Percentiles rank a stretch among this genome's conserved stretches.
Conservation (phyloP, 2,797 vertebrate genomes). For the Anisognathus igniventris region DNA sequence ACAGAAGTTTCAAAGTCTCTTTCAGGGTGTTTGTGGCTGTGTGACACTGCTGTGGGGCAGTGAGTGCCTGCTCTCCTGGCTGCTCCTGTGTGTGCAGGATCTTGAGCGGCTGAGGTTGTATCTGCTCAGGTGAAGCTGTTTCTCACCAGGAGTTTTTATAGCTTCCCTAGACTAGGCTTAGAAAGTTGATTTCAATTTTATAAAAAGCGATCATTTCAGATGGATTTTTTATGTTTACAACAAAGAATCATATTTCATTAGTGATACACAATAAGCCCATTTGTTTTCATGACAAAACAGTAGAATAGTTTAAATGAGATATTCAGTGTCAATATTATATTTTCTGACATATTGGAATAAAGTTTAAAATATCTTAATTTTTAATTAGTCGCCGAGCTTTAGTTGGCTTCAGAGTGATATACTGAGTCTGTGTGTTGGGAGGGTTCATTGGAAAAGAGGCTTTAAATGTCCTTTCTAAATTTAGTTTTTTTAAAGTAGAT, state of each 20-base stretch:
- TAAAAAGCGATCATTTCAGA: neutral
- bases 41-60: neutral
- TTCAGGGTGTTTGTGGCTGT: neutral
- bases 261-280: neutral
- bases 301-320: neutral
- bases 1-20: neutral
- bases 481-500: neutral
- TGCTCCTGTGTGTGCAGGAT: neutral
- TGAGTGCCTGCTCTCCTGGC: neutral
- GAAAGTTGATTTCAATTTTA: neutral
- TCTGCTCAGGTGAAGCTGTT: neutral
- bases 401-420: neutral
- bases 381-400: neutral
- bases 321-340: neutral
- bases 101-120: neutral
- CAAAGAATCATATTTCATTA: neutral
- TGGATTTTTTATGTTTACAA: neutral
- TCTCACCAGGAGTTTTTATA: neutral
- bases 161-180: neutral
- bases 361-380: neutral
- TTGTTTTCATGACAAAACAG: neutral
- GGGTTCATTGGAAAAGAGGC: neutral
- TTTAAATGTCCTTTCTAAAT: neutral
- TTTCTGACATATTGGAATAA: neutral
- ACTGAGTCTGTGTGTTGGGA: neutral